phyloP scores from a whole-genome alignment of 2,797 vertebrate genomes.

The Halcyon smyrnensis region DNA sequence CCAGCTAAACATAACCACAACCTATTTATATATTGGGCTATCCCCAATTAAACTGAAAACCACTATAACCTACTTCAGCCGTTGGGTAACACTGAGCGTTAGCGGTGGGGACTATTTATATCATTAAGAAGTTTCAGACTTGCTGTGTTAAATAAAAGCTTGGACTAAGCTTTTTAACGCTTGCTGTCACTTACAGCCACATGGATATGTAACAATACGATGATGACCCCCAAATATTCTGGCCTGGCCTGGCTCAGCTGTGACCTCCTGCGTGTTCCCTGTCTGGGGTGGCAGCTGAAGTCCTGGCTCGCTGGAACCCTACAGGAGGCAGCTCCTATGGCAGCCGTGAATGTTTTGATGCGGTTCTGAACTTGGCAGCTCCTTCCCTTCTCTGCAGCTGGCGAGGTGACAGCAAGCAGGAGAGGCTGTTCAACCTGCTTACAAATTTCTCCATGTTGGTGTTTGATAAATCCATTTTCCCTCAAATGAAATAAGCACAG shows the following conservation, averaged over 20 bases:
- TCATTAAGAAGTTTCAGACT: background rate
- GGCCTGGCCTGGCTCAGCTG: background rate
- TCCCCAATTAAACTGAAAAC: constrained; percentile 45
- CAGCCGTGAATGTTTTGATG: background rate
- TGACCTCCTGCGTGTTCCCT: background rate
- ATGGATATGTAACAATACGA: background rate
- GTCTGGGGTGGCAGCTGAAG: background rate
- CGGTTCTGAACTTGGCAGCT: background rate
- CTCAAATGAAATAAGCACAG: background rate
- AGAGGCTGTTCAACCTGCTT: background rate
- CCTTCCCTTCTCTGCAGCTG: background rate
- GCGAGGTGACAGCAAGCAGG: background rate
- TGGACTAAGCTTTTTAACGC: background rate
- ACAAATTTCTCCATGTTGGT: background rate
- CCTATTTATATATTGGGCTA: constrained; percentile 65
- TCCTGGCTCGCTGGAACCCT: background rate
- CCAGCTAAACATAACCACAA: constrained; percentile 41
- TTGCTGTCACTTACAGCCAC: background rate
- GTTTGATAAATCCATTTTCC: background rate
- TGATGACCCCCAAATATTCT: background rate
- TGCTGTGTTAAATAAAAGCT: background rate
- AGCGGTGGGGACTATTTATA: background rate
- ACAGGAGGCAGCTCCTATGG: background rate
- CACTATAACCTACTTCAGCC: constrained; percentile 21
- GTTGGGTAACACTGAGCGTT: constrained; percentile 31